Base-by-base conservation (phyloP, 2,797 vertebrate genomes). In the Scarus forsteni region DNA sequence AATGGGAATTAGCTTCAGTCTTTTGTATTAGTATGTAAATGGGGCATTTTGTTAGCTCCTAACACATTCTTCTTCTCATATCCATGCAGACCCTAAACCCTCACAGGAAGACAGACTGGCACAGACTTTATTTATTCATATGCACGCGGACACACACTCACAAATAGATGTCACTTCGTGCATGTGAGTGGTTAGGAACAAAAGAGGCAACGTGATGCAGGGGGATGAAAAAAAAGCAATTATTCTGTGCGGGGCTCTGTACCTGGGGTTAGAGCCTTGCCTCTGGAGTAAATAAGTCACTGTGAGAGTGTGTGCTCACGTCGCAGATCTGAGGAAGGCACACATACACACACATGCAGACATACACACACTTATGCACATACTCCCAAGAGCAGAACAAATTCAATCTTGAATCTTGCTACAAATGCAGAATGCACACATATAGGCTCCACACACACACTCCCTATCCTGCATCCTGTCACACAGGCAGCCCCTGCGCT, bases 241-340 rank as follows among this genome's bases (percentile, higher is more conserved):
- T 92, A 94, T 90, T 92, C 76, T 79, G 84, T 73, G 75, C 58
- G 34, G 75, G 82, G 82, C 84, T 86, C 84, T 79, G 86, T 88
- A 91, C 89, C 90, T 88, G 88, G 83, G 90, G 88, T 89, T 90
- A 83, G 72, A 84, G 86, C 85, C 88, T 88, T 51, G 77, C 75
- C 82, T 92, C 82, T 87, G 85, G 85, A 92, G 91, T 89, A 91
- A 92, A 88, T 90, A 92, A 89, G 88, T 91, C 86, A 86, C 64
- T 79, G 73, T 50, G 75, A 77, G 80, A 57, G 77, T 80, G 89
- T 89, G 86, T 64, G 85, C 85, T 87, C 90, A 89, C 66, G 59
- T 62, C 46, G 66, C 70, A 72, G 63, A 88, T 81, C 74, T 80
- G 35, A 82, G 62, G 39, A 40, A 48, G 53, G 18, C 59, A 56